Evolutionary conservation across 2,797 vertebrate genomes (phyloP).

Genomic region (Pogoniulus pusillus): DNA sequence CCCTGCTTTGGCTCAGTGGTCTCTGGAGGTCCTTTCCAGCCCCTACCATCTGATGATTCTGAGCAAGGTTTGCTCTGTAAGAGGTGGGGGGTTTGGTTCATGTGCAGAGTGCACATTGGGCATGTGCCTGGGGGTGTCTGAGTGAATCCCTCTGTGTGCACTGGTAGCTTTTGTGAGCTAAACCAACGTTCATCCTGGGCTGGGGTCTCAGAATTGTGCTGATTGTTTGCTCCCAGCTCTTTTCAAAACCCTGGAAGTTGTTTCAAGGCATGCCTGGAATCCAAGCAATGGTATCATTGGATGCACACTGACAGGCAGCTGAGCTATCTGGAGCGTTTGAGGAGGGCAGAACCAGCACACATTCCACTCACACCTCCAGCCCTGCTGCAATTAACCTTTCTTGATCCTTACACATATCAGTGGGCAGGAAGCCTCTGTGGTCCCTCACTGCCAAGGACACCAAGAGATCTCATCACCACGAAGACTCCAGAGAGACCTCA

Average conservation of each 20-base stretch:
- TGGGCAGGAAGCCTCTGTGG: not conserved
- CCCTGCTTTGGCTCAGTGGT: too few relatives aligned
- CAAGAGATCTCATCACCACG: not conserved
- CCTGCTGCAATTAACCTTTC: not conserved
- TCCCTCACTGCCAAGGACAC: not conserved
- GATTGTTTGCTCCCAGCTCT: not conserved
- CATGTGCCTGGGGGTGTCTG: not conserved
- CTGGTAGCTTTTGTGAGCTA: not conserved
- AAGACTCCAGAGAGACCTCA: too few relatives aligned
- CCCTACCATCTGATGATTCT: not conserved
- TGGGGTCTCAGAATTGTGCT: conserved; percentile 18
- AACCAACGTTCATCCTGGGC: conserved; percentile 31
- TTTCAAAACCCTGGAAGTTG: not conserved
- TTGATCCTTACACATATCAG: not conserved
- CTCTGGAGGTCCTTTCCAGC: too few relatives aligned
- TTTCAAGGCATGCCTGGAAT: conserved; percentile 39
- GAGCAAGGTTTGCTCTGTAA: not conserved
- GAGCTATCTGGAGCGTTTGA: not conserved
- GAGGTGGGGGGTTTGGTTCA: not conserved
- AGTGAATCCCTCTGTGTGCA: not conserved
- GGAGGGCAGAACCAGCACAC: conserved; percentile 16
- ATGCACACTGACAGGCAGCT: conserved; percentile 30
- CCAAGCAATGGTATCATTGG: not conserved
- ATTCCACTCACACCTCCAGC: not conserved
- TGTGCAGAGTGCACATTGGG: not conserved